Evolutionary conservation across 2,888 invertebrate genomes (phyloP), one percentile per base, ranked within the genome.

Genomic region (Chloromyia formosa): DNA sequence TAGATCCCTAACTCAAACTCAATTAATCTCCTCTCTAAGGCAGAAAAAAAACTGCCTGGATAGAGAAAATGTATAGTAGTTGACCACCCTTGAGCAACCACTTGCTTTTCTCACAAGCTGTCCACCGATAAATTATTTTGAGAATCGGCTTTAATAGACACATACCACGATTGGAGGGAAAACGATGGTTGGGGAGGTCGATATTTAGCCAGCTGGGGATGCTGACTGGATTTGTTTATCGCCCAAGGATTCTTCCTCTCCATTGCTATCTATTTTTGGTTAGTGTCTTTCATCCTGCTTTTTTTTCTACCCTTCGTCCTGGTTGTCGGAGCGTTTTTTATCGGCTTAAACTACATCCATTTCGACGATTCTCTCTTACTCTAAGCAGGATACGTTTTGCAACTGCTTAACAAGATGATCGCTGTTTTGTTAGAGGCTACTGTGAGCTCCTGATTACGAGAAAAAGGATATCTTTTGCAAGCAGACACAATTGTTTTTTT

Each of bases 331-430:
- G n/a, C 4, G 56, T 71, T 49, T 71, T 35, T 12, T 58, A 18
- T 58, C 58, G 53, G 42, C 56, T 71, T 58, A 40, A 71, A 20
- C 20, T 22, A 16, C 35, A 18, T 22, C 58, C 58, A 40, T 71
- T 71, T n/a, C 71, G 27, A 35, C 27, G 27, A 35, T 35, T 71
- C 22, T 71, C 22, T 71, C 14, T 35, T 58, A 56, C 40, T 16
- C 12, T 58, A 58, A 58, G 16, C 58, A 56, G 56, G 22, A 66
- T 58, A 56, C 71, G 49, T 22, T 71, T 71, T 71, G 35, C 58
- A 58, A 71, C 71, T 71, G 56, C 56, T 71, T 71, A 71, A 58
- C 71, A 20, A 58, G 58, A 71, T 58, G 71, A 71, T 71, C 71
- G 42, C 27, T 71, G 71, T 71, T 71, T 16, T 18, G 58, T 42